These are phyloP conservation scores for Phymastichus coffea DNA, from an alignment of 1,140 invertebrate genomes.

Conservation along the genomic window DNA sequence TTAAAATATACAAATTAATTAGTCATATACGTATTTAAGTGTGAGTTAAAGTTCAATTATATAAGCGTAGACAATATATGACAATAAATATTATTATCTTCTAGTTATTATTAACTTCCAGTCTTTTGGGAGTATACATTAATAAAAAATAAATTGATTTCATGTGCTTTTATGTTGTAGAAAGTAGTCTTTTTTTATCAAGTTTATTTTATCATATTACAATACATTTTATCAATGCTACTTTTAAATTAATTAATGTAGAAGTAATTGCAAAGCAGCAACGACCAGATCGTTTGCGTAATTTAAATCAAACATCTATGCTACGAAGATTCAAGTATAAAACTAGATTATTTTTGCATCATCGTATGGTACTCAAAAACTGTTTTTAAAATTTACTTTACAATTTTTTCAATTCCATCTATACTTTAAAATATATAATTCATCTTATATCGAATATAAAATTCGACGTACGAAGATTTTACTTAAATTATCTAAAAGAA, in stretches of 20 bases:
- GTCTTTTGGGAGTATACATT: slow-evolving; percentile 11
- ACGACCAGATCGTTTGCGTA: too few species aligned
- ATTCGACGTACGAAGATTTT: slow-evolving; percentile 15
- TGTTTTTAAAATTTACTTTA: too few species aligned
- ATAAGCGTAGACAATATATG: not conserved
- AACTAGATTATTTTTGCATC: too few species aligned
- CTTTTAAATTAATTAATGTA: too few species aligned
- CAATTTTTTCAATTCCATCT: too few species aligned
- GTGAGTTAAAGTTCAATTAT: not conserved
- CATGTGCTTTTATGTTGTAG: not conserved
- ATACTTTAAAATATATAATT: too few species aligned
- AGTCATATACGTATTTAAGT: not conserved
- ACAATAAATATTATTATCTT: not conserved
- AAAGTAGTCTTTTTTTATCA: not conserved
- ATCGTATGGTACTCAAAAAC: too few species aligned
- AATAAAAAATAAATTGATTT: slow-evolving; percentile 2
- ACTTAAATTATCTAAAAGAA: not conserved
- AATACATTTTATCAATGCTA: not conserved
- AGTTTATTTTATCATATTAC: not conserved
- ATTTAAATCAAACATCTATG: too few species aligned
- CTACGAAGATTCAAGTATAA: too few species aligned
- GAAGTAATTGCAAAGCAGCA: too few species aligned
- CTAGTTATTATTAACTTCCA: too few species aligned
- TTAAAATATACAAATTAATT: slow-evolving; percentile 1
- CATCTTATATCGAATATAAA: too few species aligned